Evolutionary conservation across 2,113 vertebrate genomes (phyloP), one percentile per base, ranked within the genome.

Genomic region (Melanostigma gelatinosum): DNA sequence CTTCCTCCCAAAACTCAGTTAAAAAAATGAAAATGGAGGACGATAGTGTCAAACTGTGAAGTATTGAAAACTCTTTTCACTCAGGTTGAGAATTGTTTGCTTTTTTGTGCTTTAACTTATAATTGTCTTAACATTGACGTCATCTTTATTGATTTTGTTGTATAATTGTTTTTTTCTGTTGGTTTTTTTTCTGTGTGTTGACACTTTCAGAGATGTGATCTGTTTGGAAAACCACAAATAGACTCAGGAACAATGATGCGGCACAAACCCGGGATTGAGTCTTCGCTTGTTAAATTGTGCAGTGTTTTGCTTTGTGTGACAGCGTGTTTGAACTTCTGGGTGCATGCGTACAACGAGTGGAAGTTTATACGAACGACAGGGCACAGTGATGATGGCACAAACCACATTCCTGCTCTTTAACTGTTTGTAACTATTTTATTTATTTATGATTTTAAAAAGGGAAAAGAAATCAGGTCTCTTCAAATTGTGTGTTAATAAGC

Each of bases 71-170:
- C 38, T 84, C 22, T 75, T 87, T 90, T 85, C 65, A 90, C 91
- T 94, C 93, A 92, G 92, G 93, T 91, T 90, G 90, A 87, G 6
- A 54, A 75, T 40, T 65, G 65, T 87, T 88, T 82, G 75, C 74
- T 83, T 52, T 86, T 82, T 73, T 81, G 75, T 90, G 83, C 90
- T 89, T 93, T 93, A 93, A 94, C 85, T 93, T 93, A 92, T 94
- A 57, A 64, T 38, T 77, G 83, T 80, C 79, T 44, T 79, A 15
- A 54, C 18, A 70, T 69, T 84, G 78, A 79, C 82, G 34, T 79
- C 10, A 1, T 79, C 16, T 38, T 29, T 93, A 91, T 93, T 93
- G 92, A 92, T 93, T 91, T 92, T 85, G 85, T 67, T 77, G 62
- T 72, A 29, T 29, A 1, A 54, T 80, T 69, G 79, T 54, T 77